These are phyloP conservation scores for Aphelocoma coerulescens DNA, from an alignment of 2,113 vertebrate species.

Conservation along the genomic window DNA sequence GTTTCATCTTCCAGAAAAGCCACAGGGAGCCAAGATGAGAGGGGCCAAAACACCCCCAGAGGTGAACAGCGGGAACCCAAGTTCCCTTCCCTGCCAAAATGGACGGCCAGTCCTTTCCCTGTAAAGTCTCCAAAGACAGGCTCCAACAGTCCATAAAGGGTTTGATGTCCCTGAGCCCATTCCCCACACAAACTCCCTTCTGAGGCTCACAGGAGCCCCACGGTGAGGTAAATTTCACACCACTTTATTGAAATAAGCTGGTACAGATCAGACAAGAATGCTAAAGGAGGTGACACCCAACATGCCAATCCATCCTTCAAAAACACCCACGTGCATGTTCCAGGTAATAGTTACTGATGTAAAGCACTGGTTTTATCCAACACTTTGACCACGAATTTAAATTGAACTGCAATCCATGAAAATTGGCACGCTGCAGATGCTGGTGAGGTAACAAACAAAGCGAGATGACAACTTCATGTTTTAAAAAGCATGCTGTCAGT, in stretches of 20 bases:
- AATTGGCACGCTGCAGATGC: neutral
- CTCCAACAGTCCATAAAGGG: neutral
- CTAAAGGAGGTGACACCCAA: neutral
- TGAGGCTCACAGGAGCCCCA: neutral
- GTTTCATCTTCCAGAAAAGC: neutral
- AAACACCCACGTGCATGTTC: fast-evolving
- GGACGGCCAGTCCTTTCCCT: neutral
- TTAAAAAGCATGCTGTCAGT: neutral
- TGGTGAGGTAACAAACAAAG: neutral
- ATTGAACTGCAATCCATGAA: neutral
- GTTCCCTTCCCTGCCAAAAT: fast-evolving
- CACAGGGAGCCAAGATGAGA: neutral
- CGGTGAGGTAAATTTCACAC: neutral
- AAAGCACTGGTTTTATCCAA: neutral
- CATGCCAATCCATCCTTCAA: neutral
- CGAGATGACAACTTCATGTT: neutral
- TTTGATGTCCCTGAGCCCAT: neutral
- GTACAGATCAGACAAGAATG: neutral
- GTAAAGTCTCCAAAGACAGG: neutral
- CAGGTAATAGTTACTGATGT: neutral
- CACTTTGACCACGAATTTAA: neutral
- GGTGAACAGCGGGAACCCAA: fast-evolving
- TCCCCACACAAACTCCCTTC: neutral
- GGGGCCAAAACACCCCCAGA: fast-evolving
- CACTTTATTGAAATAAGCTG: fast-evolving